Base-by-base conservation (phyloP, 1,140 invertebrate genomes). In the Triops longicaudatus region DNA sequence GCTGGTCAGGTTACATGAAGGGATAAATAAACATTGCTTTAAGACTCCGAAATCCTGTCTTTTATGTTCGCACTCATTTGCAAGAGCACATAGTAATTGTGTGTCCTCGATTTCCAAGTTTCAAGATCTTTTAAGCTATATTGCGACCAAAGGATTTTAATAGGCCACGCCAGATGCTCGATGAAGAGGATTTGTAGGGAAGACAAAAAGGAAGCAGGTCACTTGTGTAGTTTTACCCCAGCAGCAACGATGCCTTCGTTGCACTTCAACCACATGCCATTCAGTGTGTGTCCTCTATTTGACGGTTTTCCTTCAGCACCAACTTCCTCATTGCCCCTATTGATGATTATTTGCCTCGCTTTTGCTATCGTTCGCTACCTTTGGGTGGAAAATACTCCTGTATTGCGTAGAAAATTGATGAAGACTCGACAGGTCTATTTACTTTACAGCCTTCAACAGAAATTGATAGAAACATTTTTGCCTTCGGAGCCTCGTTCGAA, bases 321-420 rank as follows among this genome's bases (percentile, higher is more conserved):
- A 44, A 63, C 50, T 63, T 63, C 50, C 50, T 63, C 17, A 63
- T 63, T 63, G 50, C 50, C 50, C 50, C 50, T 63, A n/a, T 63
- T 63, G 50, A 17, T 63, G 22, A 9, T 63, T n/a, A 22, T 63
- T 37, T 37, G 31, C 10, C 17, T 63, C 50, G 50, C 50, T 63
- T 63, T 63, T 63, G 10, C 50, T 63, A 9, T 63, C 50, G 22
- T 37, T 37, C 31, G 31, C 31, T 37, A 37, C 31, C 7, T 37
- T 37, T 37, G 2, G 2, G 31, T 7, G 31, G n/a, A n/a, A n/a
- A n/a, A n/a, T n/a, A n/a, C n/a, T n/a, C n/a, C n/a, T n/a, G n/a
- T n/a, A n/a, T n/a, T n/a, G n/a, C n/a, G n/a, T n/a, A n/a, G n/a
- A n/a, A n/a, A n/a, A 37, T 37, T 37, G 31, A 37, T 37, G 31